These are phyloP conservation scores for Ispidina picta DNA, from an alignment of 2,797 vertebrate species.

Conservation along the genomic window DNA sequence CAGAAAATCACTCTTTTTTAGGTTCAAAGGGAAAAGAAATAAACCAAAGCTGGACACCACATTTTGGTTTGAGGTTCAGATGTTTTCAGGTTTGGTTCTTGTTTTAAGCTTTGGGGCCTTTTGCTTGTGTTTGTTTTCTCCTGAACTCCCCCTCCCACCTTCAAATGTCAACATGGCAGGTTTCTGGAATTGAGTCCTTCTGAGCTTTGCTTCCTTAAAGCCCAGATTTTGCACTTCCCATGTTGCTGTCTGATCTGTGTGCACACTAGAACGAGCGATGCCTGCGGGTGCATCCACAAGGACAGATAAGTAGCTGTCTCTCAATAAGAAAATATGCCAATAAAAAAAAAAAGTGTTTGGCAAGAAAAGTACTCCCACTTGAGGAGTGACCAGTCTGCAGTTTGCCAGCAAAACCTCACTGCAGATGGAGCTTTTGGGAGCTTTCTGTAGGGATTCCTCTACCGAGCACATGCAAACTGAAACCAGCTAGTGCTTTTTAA, in stretches of 20 bases:
- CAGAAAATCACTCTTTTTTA: slow-evolving; percentile 17
- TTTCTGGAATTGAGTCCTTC: slow-evolving; percentile 55
- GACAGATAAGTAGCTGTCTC: neutral
- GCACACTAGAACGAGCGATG: neutral
- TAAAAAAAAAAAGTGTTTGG: neutral
- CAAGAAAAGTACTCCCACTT: neutral
- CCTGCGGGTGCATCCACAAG: neutral
- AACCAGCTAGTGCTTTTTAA: neutral
- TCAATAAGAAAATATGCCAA: neutral
- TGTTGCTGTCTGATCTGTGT: neutral
- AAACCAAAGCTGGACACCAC: slow-evolving; percentile 3
- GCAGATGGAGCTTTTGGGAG: slow-evolving; percentile 33
- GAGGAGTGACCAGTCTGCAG: neutral
- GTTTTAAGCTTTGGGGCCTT: slow-evolving; percentile 43
- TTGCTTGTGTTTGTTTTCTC: slow-evolving; percentile 52
- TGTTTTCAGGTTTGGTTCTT: slow-evolving; percentile 59
- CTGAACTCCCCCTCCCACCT: slow-evolving; percentile 49
- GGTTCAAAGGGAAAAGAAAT: slow-evolving; percentile 16
- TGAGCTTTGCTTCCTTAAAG: slow-evolving; percentile 44
- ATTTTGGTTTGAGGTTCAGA: slow-evolving; percentile 21
- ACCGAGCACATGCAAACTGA: neutral
- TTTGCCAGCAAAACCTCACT: neutral
- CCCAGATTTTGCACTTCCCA: slow-evolving; percentile 7
- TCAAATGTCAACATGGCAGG: slow-evolving; percentile 50
- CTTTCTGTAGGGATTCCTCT: neutral